These are phyloP conservation scores for Petrolisthes cinctipes DNA, from an alignment of 2,888 invertebrate genomes.

Conservation along the genomic window DNA sequence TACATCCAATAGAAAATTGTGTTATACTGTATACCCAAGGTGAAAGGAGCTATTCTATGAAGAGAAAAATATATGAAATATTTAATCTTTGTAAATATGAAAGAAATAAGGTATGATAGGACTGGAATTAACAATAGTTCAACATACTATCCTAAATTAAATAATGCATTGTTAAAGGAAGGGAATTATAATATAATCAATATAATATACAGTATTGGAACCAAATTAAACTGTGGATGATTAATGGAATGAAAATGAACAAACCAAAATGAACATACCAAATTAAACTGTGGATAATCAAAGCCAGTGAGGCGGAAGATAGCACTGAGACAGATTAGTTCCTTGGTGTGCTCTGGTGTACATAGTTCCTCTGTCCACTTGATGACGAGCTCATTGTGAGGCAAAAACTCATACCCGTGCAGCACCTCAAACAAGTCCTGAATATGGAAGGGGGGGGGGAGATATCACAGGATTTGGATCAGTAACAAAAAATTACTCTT, in stretches of 20 bases:
- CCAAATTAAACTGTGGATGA: not conserved
- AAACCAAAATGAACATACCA: conserved; percentile 36
- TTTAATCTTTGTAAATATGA: no score
- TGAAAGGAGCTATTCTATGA: no score
- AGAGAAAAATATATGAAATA: no score
- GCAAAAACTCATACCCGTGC: conserved; percentile 44
- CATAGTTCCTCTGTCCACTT: conserved; percentile 39
- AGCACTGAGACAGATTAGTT: conserved; percentile 37
- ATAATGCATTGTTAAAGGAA: no score
- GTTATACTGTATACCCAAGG: no score
- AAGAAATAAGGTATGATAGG: no score
- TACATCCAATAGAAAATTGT: no score
- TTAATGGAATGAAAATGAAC: conserved; percentile 20
- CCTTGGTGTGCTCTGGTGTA: not conserved
- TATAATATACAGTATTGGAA: not conserved
- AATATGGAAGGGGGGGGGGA: no score
- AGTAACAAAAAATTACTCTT: no score
- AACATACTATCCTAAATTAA: no score
- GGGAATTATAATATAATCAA: not conserved
- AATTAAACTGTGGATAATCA: conserved; percentile 53
- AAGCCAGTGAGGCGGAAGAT: conserved; percentile 58
- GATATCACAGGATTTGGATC: no score
- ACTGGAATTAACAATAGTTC: no score
- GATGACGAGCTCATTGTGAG: conserved; percentile 12
- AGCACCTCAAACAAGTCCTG: conserved; percentile 21